Base-by-base conservation (phyloP, 1,140 invertebrate genomes). In the Drosophila athabasca region DNA sequence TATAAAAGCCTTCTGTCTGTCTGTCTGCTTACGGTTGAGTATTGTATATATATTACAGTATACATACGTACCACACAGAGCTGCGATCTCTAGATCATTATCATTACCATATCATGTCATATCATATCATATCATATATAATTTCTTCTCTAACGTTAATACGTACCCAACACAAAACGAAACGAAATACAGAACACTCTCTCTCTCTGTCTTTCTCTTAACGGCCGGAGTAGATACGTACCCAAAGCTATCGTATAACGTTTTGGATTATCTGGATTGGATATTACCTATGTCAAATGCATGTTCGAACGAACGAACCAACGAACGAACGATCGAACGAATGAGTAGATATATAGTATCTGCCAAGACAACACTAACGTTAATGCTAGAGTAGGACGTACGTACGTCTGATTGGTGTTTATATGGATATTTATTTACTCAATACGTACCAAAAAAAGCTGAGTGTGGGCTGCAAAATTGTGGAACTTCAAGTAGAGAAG, bases 401-500 rank as follows among this genome's bases (percentile, higher is more conserved):
- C 22, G 13, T 65, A 65, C 22, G 13, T 24, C 53, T 66, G 17
- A 17, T 22, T 64, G 62, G 44, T 62, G n/a, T 62, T 49, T 68
- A 19, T 62, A 22, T 61, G 55, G n/a, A 73, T 64, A 68, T 66
- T 35, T 52, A 57, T 58, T 52, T 77, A 84, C 80, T 79, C 55
- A 68, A 85, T 87, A 85, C 81, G 60, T 87, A 85, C 81, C 35
- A 39, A 39, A 39, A 39, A 61, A 69, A 49, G 52, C 71, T 65
- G 79, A 55, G 57, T 31, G 52, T 68, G 61, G 76, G 67, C 82
- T 75, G 82, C 69, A 76, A 84, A 87, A 75, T 22, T 73, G 44
- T 55, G 49, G 77, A 68, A 79, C 79, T 79, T 82, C 75, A 74
- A 79, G 70, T 66, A 59, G 64, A 82, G 72, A 82, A 81, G 61